phyloP scores from a whole-genome alignment of 2,888 invertebrate species.

The Anorthoa munda region DNA sequence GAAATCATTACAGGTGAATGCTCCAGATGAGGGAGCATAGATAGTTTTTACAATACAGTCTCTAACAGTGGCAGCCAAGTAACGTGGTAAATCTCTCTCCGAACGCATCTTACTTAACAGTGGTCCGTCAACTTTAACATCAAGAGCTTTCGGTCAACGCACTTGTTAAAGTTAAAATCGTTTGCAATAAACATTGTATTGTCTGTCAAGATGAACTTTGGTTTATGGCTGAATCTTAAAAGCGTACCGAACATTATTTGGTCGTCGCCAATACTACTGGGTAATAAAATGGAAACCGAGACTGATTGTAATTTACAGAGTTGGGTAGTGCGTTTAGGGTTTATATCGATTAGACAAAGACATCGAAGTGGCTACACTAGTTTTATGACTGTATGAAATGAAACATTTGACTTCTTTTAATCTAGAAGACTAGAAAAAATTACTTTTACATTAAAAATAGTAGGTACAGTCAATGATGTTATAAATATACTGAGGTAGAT shows the following conservation, averaged over 20 bases:
- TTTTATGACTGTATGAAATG: background rate
- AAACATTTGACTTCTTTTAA: background rate
- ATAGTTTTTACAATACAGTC: background rate
- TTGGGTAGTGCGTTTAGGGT: constrained; percentile 27
- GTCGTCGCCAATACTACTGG: constrained; percentile 57
- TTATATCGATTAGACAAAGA: background rate
- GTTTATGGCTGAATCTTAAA: constrained; percentile 71
- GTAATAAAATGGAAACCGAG: constrained; percentile 54
- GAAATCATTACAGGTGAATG: no score
- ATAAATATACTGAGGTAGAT: no score
- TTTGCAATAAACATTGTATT: constrained; percentile 75
- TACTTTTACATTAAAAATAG: background rate
- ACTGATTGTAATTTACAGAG: constrained; percentile 29
- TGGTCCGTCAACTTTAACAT: constrained; percentile 6
- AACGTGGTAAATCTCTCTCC: no score
- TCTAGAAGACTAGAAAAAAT: background rate
- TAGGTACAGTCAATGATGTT: no score
- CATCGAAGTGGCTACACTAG: background rate
- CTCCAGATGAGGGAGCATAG: no score
- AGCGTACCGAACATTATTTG: constrained; percentile 60
- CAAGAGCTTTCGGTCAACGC: constrained; percentile 67
- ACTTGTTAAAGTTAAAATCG: constrained; percentile 75
- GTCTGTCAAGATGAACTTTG: constrained; percentile 76
- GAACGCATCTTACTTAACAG: background rate
- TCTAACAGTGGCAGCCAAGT: background rate